Evolutionary conservation across 2,888 invertebrate species (phyloP), one percentile per base, ranked within the genome.

Genomic region (Coelogynopora nodosa): DNA sequence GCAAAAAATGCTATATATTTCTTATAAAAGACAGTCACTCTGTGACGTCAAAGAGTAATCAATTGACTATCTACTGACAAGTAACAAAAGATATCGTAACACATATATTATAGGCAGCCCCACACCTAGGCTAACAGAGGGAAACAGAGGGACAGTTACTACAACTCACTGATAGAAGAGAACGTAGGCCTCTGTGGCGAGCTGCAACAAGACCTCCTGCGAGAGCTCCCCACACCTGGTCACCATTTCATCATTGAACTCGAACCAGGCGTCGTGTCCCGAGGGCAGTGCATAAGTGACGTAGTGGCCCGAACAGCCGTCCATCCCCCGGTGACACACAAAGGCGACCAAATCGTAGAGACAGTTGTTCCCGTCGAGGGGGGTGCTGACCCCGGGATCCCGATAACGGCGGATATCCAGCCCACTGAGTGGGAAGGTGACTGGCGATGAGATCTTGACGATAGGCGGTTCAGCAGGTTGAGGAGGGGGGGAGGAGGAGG

Each of bases 201-300:
- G 27, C 23, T 26, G 18, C 18, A 5, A 26, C 74, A 74, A 74
- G 2, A 74, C 23, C 23, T 74, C 23, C 23, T 74, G 18, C 23
- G 18, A 10, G 2, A 74, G 5, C 5, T 23, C 23, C 5, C 23
- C 74, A 10, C 5, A 10, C 23, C 23, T 74, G 2, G 74, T 74
- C 2, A 74, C 74, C 2, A 23, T 26, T 2, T 5, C 5, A 23
- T 74, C 74, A 26, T 74, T 74, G 74, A 13, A 74, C 10, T 13
- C 10, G 23, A 74, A 74, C 74, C 74, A 74, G 74, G 74, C 18
- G 2, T 74, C 74, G 2, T 5, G 18, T 26, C 74, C 74, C 2
- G 74, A 74, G 74, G 5, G 74, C 23, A 74, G 23, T 13, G 74
- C 74, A 74, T 74, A 74, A 74, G 74, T 74, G 2, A 74, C 74